Conservation (phyloP, 2,888 invertebrate genomes). For the Melipona bicolor region DNA sequence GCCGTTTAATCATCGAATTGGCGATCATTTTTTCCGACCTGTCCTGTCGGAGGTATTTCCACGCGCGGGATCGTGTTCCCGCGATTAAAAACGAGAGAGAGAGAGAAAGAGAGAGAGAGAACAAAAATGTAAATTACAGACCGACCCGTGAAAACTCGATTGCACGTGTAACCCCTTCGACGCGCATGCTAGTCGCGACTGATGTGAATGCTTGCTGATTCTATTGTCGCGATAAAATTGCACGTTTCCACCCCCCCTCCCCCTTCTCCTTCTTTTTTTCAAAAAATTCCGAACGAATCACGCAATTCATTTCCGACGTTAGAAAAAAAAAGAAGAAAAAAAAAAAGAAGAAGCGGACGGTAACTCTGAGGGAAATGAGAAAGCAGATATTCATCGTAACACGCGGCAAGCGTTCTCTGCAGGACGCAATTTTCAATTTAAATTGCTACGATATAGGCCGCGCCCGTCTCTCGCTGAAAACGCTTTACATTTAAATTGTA, state of each 20-base stretch:
- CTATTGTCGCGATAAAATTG: slow-evolving; percentile 26
- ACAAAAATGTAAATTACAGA: slow-evolving; percentile 36
- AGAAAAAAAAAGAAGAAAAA: neutral
- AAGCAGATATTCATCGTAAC: neutral
- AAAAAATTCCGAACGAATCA: slow-evolving; percentile 9
- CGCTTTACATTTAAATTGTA: slow-evolving; percentile 13
- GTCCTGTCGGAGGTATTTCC: neutral
- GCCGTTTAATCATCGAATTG: slow-evolving; percentile 3
- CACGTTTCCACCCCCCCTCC: neutral
- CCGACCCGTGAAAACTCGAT: slow-evolving; percentile 15
- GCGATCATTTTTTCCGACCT: neutral
- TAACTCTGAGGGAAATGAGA: neutral
- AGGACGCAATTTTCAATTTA: slow-evolving; percentile 17
- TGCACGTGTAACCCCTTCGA: slow-evolving; percentile 22
- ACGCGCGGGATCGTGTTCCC: neutral
- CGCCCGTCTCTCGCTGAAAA: neutral
- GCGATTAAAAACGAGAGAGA: slow-evolving; percentile 14
- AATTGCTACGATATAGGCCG: neutral
- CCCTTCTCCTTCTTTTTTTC: neutral
- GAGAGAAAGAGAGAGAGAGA: neutral
- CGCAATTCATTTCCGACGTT: slow-evolving; percentile 1
- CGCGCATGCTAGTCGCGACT: neutral
- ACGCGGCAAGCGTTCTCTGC: too few relatives aligned
- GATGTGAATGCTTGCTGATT: slow-evolving; percentile 23
- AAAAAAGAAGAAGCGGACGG: too few relatives aligned